Base-by-base conservation (phyloP, 2,888 invertebrate species). In the Fissipunctia ypsillon region DNA sequence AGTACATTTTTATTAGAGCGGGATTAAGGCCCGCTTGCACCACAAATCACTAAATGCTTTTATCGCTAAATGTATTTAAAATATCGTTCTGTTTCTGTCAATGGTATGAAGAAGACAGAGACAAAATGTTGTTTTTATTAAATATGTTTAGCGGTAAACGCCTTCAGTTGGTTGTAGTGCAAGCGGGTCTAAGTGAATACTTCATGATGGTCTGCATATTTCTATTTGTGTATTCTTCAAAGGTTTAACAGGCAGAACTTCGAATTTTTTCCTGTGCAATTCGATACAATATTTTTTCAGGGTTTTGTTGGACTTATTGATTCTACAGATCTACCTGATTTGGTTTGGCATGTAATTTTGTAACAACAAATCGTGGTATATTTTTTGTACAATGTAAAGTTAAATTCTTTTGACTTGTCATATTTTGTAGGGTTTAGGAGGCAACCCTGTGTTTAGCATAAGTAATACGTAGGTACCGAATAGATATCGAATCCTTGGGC, bases 401-500 rank as follows among this genome's bases (percentile, higher is more conserved):
- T 60, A 2, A 41, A 43, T 43, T 19, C 12, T n/a, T n/a, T 65
- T 12, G 14, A 54, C 25, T 19, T 56, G 16, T 48, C 31, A 48
- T 48, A 50, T 16, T n/a, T 31, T 31, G 4, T 10, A 3, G 14
- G 22, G 7, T 28, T 7, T 5, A 22, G 31, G n/a, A 35, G n/a
- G 4, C n/a, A 56, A 28, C 19, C 3, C 28, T n/a, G 10, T n/a
- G 19, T 64, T 50, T 50, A 6, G 50, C n/a, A 64, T 35, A 48
- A 48, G 3, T 16, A n/a, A 45, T n/a, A 52, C 14, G 25, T 61
- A 41, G 12, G n/a, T 12, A 25, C 14, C 14, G 16, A 56, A 25
- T 65, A 52, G 5, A 22, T 38, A 19, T 56, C 28, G 3, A 57
- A 67, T 38, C 60, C 28, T 60, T 59, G 28, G 57, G 66, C 28